Base-by-base conservation (phyloP, 2,888 invertebrate genomes). In the Mesochorus sp. region DNA sequence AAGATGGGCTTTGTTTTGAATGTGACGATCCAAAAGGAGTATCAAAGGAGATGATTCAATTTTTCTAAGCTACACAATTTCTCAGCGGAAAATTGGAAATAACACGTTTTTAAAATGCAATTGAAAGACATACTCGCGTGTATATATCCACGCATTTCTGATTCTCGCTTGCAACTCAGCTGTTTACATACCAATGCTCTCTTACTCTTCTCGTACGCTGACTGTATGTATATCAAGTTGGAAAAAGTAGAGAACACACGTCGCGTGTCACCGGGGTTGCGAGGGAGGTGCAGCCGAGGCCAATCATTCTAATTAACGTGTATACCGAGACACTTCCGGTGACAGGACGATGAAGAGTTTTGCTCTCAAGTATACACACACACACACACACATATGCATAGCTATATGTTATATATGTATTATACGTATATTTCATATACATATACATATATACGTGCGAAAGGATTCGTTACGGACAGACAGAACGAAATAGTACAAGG, bases 241-340 rank as follows among this genome's bases (percentile, higher is more conserved):
- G 14, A 59, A 64, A n/a, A 39, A 70, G 28, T 39, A 42, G 31
- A 61, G 28, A 12, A 37, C 57, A 70, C 39, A 78, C 77, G 78
- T 78, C 74, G 78, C 78, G 78, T 78, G 78, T 78, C 74, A 74
- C 64, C 74, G 70, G n/a, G 31, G 59, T 53, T 59, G 70, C 70
- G 70, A 74, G 70, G 78, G 74, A 78, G 78, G 78, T 68, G 78
- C 78, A 74, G 67, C 68, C 61, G 73, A 73, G 78, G 51, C 74
- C 78, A 78, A 78, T 78, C 78, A 78, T 78, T 70, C 74, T 78
- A 78, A 78, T 78, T 78, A 78, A 78, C 78, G 74, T 78, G 64
- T 66, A 47, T 10, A 57, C 78, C 78, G 64, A 78, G 78, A 74
- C 78, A 71, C 74, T 78, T 78, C 78, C 78, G 78, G 78, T 74